Base-by-base conservation (phyloP, 2,888 invertebrate genomes). In the Sesia bembeciformis region DNA sequence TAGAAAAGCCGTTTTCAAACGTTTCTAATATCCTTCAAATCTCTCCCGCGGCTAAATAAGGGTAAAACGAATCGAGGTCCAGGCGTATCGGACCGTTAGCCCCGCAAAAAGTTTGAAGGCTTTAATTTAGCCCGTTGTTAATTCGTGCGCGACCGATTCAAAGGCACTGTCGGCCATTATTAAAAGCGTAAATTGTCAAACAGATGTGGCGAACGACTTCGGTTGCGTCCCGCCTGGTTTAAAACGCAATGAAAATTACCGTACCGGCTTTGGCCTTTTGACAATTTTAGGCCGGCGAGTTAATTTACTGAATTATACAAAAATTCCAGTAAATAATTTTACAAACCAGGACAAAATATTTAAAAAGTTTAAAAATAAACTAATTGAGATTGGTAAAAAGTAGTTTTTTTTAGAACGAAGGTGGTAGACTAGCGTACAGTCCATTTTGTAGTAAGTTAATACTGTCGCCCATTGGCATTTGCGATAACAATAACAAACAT, bases 131-230 rank as follows among this genome's bases (percentile, higher is more conserved):
- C 79, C 67, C 62, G 77, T 69, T 80, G 85, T 84, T 87, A 86
- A 87, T 87, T 87, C 81, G 80, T 72, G 78, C 78, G 78, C 81
- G 76, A 80, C 81, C 85, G 77, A 83, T 84, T 86, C 84, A 84
- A 84, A 84, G 84, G 84, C 85, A 73, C 65, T 70, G 74, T 65
- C 76, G 74, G 78, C 86, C 81, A 85, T 87, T 87, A 88, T 87
- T 87, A 86, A 86, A 85, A 81, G 84, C 88, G 87, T 87, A 86
- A 87, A 86, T 87, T 86, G 84, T 85, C 86, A 84, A 84, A 81
- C 88, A 87, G 87, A 82, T 87, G 87, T 78, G 76, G 65, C 70
- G 70, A 87, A 87, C 81, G 86, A 77, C 84, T 80, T 74, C 62
- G 72, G 75, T 77, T 68, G 71, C 71, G 72, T 73, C 71, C 69